A percentile compares a stretch with the other conserved stretches of the same genome.
Evolutionary conservation across 2,888 invertebrate genomes (phyloP).

Genomic region (Melanophora roralis): DNA sequence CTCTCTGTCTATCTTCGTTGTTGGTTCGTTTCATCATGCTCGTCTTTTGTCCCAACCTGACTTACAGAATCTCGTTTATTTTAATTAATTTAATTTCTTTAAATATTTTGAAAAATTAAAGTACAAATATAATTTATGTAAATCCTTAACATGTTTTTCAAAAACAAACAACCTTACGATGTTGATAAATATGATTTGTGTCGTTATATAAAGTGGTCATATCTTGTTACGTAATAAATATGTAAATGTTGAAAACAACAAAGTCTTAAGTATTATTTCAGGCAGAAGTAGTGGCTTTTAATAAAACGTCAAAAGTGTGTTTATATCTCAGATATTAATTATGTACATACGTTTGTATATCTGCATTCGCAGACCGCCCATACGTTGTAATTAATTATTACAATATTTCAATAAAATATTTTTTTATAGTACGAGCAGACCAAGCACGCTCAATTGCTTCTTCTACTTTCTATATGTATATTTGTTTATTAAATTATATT

Average conservation of each 20-base stretch:
- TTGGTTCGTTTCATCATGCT: not conserved
- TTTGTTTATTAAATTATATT: no score
- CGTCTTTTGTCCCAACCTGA: not conserved
- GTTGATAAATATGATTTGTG: no score
- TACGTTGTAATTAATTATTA: not conserved
- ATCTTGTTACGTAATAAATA: not conserved
- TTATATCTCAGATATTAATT: no score
- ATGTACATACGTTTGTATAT: not conserved
- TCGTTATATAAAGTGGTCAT: no score
- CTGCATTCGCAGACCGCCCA: not conserved
- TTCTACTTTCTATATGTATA: not conserved
- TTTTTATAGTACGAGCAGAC: not conserved
- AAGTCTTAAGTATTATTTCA: not conserved
- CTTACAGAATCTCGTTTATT: no score
- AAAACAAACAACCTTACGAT: no score
- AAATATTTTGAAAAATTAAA: not conserved
- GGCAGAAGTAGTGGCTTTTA: not conserved
- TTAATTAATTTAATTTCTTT: no score
- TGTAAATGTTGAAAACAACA: not conserved
- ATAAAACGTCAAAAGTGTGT: no score
- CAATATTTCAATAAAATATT: not conserved
- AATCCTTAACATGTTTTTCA: not conserved
- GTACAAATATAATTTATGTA: not conserved
- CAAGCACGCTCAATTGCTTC: no score
- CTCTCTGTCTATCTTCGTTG: not conserved